A percentile compares a stretch with the other conserved stretches of the same genome.
These are phyloP conservation scores for Neosalanx taihuensis DNA, from an alignment of 2,797 vertebrate species.

Conservation along the genomic window DNA sequence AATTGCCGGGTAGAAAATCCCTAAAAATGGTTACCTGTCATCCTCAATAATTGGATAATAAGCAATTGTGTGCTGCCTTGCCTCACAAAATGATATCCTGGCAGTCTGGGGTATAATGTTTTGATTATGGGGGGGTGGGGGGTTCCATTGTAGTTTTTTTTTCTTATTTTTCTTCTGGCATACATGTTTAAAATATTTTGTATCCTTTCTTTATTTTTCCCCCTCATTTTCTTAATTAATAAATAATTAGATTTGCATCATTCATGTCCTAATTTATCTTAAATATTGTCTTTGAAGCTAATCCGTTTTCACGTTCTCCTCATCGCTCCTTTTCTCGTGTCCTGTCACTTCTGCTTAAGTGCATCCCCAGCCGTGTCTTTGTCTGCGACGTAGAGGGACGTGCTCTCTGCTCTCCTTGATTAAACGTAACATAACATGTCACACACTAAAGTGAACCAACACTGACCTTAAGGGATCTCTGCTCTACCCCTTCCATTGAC, in stretches of 20 bases:
- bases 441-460: constrained; percentile 49
- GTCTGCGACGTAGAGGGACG: constrained; percentile 35
- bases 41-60: constrained; percentile 13
- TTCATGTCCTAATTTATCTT: neutral
- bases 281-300: neutral
- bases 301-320: neutral
- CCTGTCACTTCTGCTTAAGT: constrained; percentile 52
- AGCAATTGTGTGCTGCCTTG: constrained; percentile 45
- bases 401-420: constrained; percentile 52
- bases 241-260: neutral
- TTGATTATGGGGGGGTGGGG: neutral
- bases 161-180: neutral
- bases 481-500: constrained; percentile 7
- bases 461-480: constrained; percentile 49
- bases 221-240: neutral
- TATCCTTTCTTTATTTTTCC: neutral
- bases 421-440: constrained; percentile 41
- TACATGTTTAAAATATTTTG: neutral
- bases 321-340: constrained; percentile 45
- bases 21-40: constrained; percentile 62
- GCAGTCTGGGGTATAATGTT: constrained; percentile 23
- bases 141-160: neutral
- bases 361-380: constrained; percentile 34
- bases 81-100: constrained; percentile 53
- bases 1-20: constrained; percentile 59